A percentile compares a stretch with the other conserved stretches of the same genome.
These are phyloP conservation scores for Ammodytes marinus DNA, from an alignment of 2,113 vertebrate genomes.

Conservation along the genomic window DNA sequence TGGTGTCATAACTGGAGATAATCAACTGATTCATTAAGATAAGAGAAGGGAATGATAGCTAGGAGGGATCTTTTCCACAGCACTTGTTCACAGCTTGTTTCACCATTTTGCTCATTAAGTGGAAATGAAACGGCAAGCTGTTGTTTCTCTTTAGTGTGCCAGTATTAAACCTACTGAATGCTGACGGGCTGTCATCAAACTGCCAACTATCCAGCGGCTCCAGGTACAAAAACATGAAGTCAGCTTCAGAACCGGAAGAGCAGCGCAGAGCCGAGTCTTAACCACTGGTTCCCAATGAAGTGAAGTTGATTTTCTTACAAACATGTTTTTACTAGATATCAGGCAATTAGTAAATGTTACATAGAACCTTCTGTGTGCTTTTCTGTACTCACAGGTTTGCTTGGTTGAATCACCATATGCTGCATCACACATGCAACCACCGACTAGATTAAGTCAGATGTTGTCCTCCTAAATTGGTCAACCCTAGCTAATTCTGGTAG, in stretches of 20 bases:
- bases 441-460: background rate
- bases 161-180: constrained; percentile 28
- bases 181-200: constrained; percentile 39
- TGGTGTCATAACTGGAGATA: constrained; percentile 61
- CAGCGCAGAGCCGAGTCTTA: background rate
- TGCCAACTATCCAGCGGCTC: constrained; percentile 35
- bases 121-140: constrained; percentile 45
- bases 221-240: constrained; percentile 6
- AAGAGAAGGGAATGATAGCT: constrained; percentile 26
- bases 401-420: too few species aligned
- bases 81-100: constrained; percentile 46
- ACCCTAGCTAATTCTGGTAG: background rate
- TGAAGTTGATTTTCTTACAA: background rate
- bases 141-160: constrained; percentile 9
- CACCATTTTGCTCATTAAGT: constrained; percentile 50
- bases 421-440: background rate
- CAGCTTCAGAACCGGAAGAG: background rate
- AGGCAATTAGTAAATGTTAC: background rate
- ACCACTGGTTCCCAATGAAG: background rate
- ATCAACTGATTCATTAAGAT: constrained; percentile 69
- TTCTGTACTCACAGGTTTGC: background rate
- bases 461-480: background rate
- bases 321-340: background rate
- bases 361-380: background rate
- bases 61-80: constrained; percentile 6